Evolutionary conservation across 2,797 vertebrate species (phyloP).

Genomic region (Myripristis murdjan): DNA sequence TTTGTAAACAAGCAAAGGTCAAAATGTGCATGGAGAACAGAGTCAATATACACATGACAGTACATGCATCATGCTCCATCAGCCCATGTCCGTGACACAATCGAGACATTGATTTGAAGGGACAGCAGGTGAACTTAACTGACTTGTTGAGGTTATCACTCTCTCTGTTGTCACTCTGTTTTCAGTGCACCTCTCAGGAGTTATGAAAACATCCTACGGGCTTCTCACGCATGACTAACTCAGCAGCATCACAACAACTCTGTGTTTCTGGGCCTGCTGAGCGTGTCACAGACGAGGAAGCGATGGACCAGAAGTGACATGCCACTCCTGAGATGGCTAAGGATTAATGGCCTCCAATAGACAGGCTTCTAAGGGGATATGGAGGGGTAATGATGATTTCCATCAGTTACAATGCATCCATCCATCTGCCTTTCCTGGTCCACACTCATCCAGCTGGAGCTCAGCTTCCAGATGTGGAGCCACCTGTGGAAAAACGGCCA

Average conservation of each 20-base stretch:
- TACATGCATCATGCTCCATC: background rate
- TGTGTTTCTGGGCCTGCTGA: slow-evolving; percentile 51
- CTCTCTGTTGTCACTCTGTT: slow-evolving; percentile 68
- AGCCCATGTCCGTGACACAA: slow-evolving; percentile 8
- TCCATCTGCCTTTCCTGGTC: slow-evolving; percentile 67
- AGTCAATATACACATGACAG: background rate
- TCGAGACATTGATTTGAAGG: slow-evolving; percentile 44
- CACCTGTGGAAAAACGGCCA: slow-evolving; percentile 56
- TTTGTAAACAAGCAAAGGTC: background rate
- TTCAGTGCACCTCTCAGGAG: slow-evolving; percentile 63
- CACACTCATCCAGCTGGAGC: slow-evolving; percentile 62
- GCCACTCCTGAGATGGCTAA: slow-evolving; percentile 69
- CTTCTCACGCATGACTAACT: slow-evolving; percentile 67
- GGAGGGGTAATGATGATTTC: slow-evolving; percentile 75
- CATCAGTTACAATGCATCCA: slow-evolving; percentile 63
- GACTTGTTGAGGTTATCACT: slow-evolving; percentile 69
- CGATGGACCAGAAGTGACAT: slow-evolving; percentile 80
- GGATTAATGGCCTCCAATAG: slow-evolving; percentile 76
- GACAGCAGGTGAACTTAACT: slow-evolving; percentile 50
- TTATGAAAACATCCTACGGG: slow-evolving; percentile 77
- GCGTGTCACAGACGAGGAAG: slow-evolving; percentile 37
- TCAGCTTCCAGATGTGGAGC: slow-evolving; percentile 76
- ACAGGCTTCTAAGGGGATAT: slow-evolving; percentile 66
- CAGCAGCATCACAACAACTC: slow-evolving; percentile 75
- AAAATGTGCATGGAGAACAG: slow-evolving; percentile 16